Evolutionary conservation across 2,113 vertebrate genomes (phyloP).

Genomic region (Brevimyrus niger): DNA sequence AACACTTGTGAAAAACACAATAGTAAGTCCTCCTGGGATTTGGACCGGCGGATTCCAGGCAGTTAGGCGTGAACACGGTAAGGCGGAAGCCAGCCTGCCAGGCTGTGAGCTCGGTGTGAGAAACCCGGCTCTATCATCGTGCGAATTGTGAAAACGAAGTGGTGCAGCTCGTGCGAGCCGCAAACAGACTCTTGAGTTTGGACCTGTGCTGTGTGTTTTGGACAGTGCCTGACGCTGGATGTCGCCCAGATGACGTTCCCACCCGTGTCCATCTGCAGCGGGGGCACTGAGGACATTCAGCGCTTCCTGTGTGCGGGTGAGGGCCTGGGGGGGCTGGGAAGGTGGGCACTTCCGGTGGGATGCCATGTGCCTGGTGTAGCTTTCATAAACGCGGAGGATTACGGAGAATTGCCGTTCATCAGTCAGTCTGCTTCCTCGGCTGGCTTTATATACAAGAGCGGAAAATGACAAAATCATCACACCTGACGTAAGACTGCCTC

Average conservation of each 20-base stretch:
- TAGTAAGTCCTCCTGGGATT: background rate
- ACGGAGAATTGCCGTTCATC: background rate
- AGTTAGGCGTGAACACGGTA: background rate
- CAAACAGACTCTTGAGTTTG: background rate
- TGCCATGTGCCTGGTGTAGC: background rate
- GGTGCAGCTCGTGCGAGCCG: background rate
- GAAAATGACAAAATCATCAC: background rate
- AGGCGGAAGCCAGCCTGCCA: background rate
- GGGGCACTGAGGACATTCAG: slow-evolving; percentile 75
- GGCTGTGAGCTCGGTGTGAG: background rate
- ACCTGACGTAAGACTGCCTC: background rate
- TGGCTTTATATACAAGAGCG: background rate
- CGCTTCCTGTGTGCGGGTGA: slow-evolving; percentile 80
- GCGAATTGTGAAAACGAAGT: background rate
- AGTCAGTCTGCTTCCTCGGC: background rate
- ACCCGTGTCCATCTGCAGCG: slow-evolving; percentile 62
- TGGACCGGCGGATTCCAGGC: background rate
- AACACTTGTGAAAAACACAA: background rate
- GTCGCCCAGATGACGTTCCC: slow-evolving; percentile 73
- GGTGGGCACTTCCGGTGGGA: background rate
- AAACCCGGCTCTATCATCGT: background rate
- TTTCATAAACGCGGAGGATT: background rate
- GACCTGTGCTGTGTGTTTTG: slow-evolving; percentile 12
- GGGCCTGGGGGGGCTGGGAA: background rate
- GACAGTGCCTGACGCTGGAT: slow-evolving; percentile 75